Evolutionary conservation across 2,888 invertebrate species (phyloP).

Genomic region (Aspidapion aeneum): DNA sequence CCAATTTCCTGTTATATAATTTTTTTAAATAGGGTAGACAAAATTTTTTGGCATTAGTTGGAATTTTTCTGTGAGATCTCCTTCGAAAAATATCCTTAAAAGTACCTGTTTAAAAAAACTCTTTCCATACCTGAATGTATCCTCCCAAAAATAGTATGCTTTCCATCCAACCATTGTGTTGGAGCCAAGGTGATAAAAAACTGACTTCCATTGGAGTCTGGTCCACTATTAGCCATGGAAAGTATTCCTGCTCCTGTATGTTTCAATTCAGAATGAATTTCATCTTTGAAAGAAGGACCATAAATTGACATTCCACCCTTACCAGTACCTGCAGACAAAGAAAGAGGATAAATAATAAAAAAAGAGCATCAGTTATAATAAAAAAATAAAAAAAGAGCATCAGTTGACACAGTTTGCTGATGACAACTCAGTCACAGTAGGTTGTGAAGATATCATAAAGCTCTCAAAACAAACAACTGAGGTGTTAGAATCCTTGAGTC

Average conservation of each 20-base stretch:
- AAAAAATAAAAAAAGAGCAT: too few species aligned
- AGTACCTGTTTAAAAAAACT: background rate
- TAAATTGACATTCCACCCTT: slow-evolving; percentile 88
- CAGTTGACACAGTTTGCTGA: too few species aligned
- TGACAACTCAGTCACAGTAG: too few species aligned
- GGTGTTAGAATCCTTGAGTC: too few species aligned
- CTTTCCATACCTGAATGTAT: slow-evolving; percentile 78
- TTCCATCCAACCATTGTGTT: slow-evolving; percentile 96
- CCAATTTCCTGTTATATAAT: too few species aligned
- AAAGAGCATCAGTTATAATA: too few species aligned
- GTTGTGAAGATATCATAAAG: too few species aligned
- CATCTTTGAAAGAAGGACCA: slow-evolving; percentile 92
- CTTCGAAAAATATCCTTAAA: background rate
- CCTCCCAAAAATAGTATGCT: slow-evolving; percentile 95
- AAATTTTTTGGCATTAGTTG: too few species aligned
- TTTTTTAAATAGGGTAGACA: background rate
- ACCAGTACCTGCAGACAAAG: slow-evolving; percentile 72
- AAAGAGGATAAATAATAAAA: too few species aligned
- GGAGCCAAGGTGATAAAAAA: slow-evolving; percentile 97
- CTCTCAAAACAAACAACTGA: too few species aligned
- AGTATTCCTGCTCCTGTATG: slow-evolving; percentile 90
- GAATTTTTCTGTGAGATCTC: too few species aligned
- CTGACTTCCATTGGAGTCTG: slow-evolving; percentile 95
- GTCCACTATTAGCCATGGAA: slow-evolving; percentile 99
- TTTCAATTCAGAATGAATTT: slow-evolving; percentile 89